Evolutionary conservation across 2,113 vertebrate species (phyloP).

Genomic region (Argyrosomus japonicus): DNA sequence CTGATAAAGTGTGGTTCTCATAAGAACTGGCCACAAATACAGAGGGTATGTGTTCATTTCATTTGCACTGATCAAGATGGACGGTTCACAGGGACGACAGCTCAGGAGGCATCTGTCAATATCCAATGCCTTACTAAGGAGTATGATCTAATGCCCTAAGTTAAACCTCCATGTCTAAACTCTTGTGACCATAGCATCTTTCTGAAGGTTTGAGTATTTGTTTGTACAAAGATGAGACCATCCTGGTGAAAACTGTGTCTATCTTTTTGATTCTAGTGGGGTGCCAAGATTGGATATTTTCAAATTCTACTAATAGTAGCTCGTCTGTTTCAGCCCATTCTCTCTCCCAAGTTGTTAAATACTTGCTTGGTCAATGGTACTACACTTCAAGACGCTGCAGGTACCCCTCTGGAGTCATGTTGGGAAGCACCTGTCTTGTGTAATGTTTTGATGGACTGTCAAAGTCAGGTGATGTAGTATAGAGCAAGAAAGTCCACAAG

Average conservation of each 20-base stretch:
- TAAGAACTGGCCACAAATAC: background rate
- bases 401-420: no score
- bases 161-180: background rate
- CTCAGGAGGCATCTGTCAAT: background rate
- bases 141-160: background rate
- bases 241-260: background rate
- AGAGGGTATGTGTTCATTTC: background rate
- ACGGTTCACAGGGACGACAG: background rate
- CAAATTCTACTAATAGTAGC: no score
- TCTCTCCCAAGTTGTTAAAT: no score
- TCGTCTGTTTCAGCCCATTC: no score
- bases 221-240: background rate
- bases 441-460: no score
- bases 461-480: no score
- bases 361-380: no score
- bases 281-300: no score
- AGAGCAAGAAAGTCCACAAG: no score
- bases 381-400: no score
- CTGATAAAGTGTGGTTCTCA: background rate
- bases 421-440: no score
- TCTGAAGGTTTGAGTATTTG: background rate
- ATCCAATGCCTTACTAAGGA: background rate
- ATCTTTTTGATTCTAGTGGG: no score
- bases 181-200: background rate
- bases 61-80: constrained; percentile 5